Conservation (phyloP, 2,113 vertebrate genomes). For the Ascaphus truei region DNA sequence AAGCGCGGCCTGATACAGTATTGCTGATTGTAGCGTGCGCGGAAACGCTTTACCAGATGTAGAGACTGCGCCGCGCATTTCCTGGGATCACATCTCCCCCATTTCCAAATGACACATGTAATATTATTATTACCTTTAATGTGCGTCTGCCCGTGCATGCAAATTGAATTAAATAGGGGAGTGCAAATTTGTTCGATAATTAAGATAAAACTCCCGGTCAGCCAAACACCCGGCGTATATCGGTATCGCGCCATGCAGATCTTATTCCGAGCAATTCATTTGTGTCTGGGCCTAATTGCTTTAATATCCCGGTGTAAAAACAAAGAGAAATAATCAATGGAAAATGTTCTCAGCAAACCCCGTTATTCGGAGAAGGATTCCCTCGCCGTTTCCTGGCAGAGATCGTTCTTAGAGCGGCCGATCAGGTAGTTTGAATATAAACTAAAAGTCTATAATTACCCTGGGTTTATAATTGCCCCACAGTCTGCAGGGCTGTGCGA, state of each 20-base stretch:
- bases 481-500: no score
- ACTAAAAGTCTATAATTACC: no score
- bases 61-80: slow-evolving; percentile 63
- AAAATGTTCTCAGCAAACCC: slow-evolving; percentile 38
- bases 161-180: slow-evolving; percentile 87
- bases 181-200: slow-evolving; percentile 81
- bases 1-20: no score
- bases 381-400: no score
- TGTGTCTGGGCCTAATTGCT: slow-evolving; percentile 57
- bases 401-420: no score
- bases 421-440: no score
- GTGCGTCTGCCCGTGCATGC: slow-evolving; percentile 81
- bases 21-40: slow-evolving; percentile 66
- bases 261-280: slow-evolving; percentile 62
- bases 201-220: slow-evolving; percentile 84
- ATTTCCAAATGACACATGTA: slow-evolving; percentile 83
- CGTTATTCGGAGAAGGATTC: background rate
- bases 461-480: no score
- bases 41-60: slow-evolving; percentile 68
- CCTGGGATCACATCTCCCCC: slow-evolving; percentile 80
- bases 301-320: slow-evolving; percentile 43
- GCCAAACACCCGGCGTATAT: slow-evolving; percentile 72
- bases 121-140: slow-evolving; percentile 89
- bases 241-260: slow-evolving; percentile 65
- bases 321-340: slow-evolving; percentile 36